Evolutionary conservation across 1,140 invertebrate species (phyloP), one percentile per base, ranked within the genome.

Genomic region (Acromyrmex echinatior): DNA sequence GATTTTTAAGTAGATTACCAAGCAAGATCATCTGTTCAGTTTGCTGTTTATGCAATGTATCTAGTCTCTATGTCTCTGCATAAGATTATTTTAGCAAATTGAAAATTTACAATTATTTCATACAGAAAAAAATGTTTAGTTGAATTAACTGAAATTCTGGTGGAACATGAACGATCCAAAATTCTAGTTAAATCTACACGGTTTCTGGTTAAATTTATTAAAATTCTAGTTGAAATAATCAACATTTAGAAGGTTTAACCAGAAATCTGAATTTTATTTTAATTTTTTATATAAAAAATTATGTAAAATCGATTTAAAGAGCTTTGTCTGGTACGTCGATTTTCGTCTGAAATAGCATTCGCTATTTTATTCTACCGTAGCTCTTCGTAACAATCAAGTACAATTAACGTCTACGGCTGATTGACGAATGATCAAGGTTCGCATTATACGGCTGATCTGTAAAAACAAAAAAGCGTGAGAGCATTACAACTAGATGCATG

Each of bases 1-100:
- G 80, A 84, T 76, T 76, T 84, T 84, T 74, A 74, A 84, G 58
- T 21, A 39, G 68, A 82, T 82, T 45, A 73, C 66, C 79, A 51
- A 45, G 35, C 51, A 39, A 31, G 31, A 49, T 31, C 63, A 70
- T 45, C 49, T 56, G 49, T 14, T 5, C 49, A 25, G n/a, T 58
- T 79, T 9, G 25, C 39, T 6, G 12, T 51, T 45, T 14, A n/a
- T n/a, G 51, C 16, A 14, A 51, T 51, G 9, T 45, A 45, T 39
- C n/a, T 9, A 21, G 21, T 21, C 21, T 21, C 21, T 21, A 21
- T 21, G 21, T 21, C 21, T 21, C 21, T 3, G 51, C 16, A 18
- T 14, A 9, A 53, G 10, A 9, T 35, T 16, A 28, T 28, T 77
- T 60, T 7, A 25, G 4, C 16, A 28, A 18, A 66, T 51, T 77